Percentiles rank a stretch among this genome's conserved stretches.
Evolutionary conservation across 2,113 vertebrate species (phyloP).

Genomic region (Merops nubicus): DNA sequence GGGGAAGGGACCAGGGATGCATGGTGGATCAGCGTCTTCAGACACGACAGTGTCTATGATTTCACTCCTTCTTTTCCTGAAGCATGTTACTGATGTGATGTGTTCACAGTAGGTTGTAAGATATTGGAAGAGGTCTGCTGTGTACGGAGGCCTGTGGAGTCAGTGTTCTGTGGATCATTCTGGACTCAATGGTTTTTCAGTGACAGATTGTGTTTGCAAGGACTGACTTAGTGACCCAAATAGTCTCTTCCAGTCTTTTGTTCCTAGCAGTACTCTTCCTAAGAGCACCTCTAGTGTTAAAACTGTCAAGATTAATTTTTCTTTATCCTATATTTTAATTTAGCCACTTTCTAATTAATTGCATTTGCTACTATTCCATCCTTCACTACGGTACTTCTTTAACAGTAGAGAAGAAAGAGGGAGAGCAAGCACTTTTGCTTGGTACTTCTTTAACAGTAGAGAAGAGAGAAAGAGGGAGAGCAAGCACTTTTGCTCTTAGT

Average conservation of each 20-base stretch:
- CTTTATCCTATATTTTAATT: not conserved
- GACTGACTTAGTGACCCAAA: not conserved
- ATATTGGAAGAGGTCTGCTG: constrained; percentile 5
- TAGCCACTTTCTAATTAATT: not conserved
- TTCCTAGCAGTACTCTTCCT: not conserved
- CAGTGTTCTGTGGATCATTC: not conserved
- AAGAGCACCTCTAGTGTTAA: not conserved
- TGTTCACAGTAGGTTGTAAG: not conserved
- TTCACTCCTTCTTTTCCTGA: not conserved
- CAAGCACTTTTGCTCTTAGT: not conserved
- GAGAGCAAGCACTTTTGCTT: too few relatives aligned
- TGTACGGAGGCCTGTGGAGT: not conserved
- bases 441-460: not conserved
- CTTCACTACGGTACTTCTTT: not conserved
- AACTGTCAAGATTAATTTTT: not conserved
- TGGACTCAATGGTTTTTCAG: not conserved
- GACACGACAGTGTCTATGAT: not conserved
- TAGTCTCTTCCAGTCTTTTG: not conserved
- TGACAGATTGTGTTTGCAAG: not conserved
- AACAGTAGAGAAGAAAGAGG: not conserved
- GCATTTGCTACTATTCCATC: not conserved
- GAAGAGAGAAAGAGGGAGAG: too few relatives aligned
- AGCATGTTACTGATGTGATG: not conserved
- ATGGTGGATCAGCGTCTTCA: not conserved
- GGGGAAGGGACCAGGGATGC: not conserved